A percentile compares a stretch with the other conserved stretches of the same genome.
These are phyloP conservation scores for Platyrinchus mystaceus DNA, from an alignment of 2,797 vertebrate species.

Conservation along the genomic window DNA sequence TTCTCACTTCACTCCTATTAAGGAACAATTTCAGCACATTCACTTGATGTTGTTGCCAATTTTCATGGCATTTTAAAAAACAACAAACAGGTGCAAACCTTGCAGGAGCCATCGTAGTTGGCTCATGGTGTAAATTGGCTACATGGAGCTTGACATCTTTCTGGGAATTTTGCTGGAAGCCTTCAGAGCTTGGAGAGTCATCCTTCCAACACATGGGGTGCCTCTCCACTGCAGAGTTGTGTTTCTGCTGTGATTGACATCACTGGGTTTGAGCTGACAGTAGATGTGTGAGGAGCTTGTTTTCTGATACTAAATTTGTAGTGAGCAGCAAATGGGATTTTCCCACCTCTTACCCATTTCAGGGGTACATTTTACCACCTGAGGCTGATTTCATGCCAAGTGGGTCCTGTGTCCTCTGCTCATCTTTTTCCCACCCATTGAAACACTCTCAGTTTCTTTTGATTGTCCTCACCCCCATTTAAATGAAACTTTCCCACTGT, in stretches of 20 bases:
- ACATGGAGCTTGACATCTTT: accelerated
- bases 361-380: not conserved
- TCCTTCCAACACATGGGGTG: accelerated
- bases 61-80: not conserved
- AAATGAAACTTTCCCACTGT: accelerated
- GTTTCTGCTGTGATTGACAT: accelerated
- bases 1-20: not conserved
- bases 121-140: not conserved
- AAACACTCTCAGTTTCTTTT: not conserved
- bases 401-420: not conserved
- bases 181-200: not conserved
- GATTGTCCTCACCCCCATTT: accelerated
- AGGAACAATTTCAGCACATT: not conserved
- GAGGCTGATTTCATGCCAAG: not conserved
- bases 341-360: accelerated
- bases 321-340: not conserved
- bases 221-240: accelerated
- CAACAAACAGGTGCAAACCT: not conserved
- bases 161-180: not conserved
- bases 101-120: not conserved
- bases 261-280: accelerated
- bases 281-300: accelerated
- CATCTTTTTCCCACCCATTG: accelerated
- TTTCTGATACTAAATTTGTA: not conserved
- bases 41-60: not conserved